These are phyloP conservation scores for Actinopyga echinites DNA, from an alignment of 53 echinoderm and acorn worm species.

Conservation along the genomic window DNA sequence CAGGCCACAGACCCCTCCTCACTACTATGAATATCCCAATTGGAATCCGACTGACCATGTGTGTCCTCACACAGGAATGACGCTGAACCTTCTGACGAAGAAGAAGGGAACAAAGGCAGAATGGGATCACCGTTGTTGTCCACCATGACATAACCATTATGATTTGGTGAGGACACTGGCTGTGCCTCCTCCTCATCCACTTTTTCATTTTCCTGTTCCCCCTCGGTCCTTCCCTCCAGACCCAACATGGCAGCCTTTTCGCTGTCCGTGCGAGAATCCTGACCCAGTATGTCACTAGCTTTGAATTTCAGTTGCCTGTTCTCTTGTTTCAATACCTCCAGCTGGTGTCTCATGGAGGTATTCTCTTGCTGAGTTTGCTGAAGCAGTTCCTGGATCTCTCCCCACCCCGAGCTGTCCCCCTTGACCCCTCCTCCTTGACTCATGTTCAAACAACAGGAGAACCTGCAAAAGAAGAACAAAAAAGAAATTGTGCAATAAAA, in stretches of 20 bases:
- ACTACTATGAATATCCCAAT: slow-evolving; percentile 92
- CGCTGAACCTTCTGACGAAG: slow-evolving; percentile 81
- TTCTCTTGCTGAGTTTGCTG: slow-evolving; percentile 99
- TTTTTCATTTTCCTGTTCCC: slow-evolving; percentile 53
- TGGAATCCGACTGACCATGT: slow-evolving; percentile 66
- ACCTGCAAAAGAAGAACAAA: too few species aligned
- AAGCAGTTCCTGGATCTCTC: slow-evolving; percentile 92
- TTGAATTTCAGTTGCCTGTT: slow-evolving; percentile 84
- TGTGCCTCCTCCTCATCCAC: slow-evolving; percentile 50
- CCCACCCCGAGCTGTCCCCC: slow-evolving; percentile 74
- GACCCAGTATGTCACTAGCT: slow-evolving; percentile 68
- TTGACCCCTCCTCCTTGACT: slow-evolving; percentile 15
- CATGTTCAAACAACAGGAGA: not conserved
- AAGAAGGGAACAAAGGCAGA: slow-evolving; percentile 86
- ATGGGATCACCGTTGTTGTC: slow-evolving; percentile 78
- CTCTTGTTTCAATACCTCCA: slow-evolving; percentile 81
- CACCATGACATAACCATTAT: slow-evolving; percentile 75
- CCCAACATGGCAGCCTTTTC: slow-evolving; percentile 89
- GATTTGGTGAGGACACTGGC: slow-evolving; percentile 41
- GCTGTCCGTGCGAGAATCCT: slow-evolving; percentile 82
- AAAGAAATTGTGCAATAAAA: too few species aligned
- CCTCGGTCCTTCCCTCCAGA: slow-evolving; percentile 47
- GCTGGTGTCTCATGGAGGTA: slow-evolving; percentile 86
- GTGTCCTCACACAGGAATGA: slow-evolving; percentile 65
- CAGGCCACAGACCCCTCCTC: slow-evolving; percentile 97